phyloP scores from a whole-genome alignment of 2,797 vertebrate species.

The Sarcophilus harrisii region DNA sequence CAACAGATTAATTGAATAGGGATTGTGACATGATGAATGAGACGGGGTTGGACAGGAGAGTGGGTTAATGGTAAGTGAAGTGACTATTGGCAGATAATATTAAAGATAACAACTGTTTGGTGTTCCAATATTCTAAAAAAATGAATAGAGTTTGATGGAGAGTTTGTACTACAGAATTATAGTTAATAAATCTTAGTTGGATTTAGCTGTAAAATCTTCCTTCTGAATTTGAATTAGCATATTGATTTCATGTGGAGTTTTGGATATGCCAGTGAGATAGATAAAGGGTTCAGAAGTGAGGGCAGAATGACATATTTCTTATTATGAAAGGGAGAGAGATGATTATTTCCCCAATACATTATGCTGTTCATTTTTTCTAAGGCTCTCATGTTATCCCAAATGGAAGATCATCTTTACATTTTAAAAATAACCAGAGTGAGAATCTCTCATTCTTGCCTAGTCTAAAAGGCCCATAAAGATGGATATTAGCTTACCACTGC shows the following conservation, averaged over 20 bases:
- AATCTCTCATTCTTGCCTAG: constrained; percentile 39
- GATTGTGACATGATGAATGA: background rate
- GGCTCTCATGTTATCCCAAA: constrained; percentile 39
- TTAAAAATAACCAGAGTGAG: constrained; percentile 29
- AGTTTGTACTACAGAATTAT: constrained; percentile 45
- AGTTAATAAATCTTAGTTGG: constrained; percentile 58
- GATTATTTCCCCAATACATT: constrained; percentile 14
- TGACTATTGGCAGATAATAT: background rate
- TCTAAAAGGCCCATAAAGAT: constrained; percentile 20
- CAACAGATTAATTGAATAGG: background rate
- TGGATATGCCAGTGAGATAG: constrained; percentile 41
- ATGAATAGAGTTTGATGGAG: constrained; percentile 3
- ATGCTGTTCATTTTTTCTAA: constrained; percentile 51
- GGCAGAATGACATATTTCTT: constrained; percentile 21
- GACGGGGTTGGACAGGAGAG: background rate
- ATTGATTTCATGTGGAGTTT: constrained; percentile 51
- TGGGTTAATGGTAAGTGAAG: background rate
- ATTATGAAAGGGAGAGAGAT: constrained; percentile 37
- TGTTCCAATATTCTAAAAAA: constrained; percentile 41
- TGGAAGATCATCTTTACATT: constrained; percentile 43
- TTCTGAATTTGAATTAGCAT: constrained; percentile 59
- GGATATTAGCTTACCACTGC: background rate
- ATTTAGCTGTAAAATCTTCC: constrained; percentile 46
- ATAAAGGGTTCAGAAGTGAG: constrained; percentile 25
- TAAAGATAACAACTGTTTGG: constrained; percentile 13